Evolutionary conservation across 1,140 invertebrate genomes (phyloP).

Genomic region (Lamellibrachia luymesi): DNA sequence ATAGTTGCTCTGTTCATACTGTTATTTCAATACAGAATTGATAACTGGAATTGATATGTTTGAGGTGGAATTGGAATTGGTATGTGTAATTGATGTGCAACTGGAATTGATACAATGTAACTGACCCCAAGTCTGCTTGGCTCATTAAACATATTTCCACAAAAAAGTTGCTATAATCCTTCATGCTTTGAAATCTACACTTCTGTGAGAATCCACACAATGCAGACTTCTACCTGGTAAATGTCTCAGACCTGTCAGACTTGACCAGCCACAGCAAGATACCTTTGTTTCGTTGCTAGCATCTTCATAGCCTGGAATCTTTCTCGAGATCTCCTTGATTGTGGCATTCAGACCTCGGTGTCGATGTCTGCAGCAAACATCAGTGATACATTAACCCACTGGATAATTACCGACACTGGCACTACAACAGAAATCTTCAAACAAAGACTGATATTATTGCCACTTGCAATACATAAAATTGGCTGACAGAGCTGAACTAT

Average conservation of each 20-base stretch:
- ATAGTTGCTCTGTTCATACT: too few relatives aligned
- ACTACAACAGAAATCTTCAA: too few relatives aligned
- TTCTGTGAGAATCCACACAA: neutral
- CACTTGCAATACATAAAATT: too few relatives aligned
- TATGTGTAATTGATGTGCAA: too few relatives aligned
- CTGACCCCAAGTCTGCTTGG: neutral
- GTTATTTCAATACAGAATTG: too few relatives aligned
- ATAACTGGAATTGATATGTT: too few relatives aligned
- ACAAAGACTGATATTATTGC: too few relatives aligned
- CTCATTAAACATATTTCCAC: neutral
- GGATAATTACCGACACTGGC: too few relatives aligned
- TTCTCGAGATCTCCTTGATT: slow-evolving; percentile 16
- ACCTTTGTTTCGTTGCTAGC: slow-evolving; percentile 25
- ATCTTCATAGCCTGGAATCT: slow-evolving; percentile 21
- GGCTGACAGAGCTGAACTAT: too few relatives aligned
- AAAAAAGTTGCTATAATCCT: neutral
- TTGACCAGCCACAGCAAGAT: neutral
- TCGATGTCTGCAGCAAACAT: slow-evolving; percentile 14
- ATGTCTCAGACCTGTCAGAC: neutral
- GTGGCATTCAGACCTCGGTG: slow-evolving; percentile 25
- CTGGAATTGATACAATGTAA: too few relatives aligned
- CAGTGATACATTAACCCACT: neutral
- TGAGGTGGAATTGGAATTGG: too few relatives aligned
- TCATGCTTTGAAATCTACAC: neutral
- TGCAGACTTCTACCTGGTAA: neutral